Evolutionary conservation across 2,797 vertebrate species (phyloP).

Genomic region (Anniella stebbinsi): DNA sequence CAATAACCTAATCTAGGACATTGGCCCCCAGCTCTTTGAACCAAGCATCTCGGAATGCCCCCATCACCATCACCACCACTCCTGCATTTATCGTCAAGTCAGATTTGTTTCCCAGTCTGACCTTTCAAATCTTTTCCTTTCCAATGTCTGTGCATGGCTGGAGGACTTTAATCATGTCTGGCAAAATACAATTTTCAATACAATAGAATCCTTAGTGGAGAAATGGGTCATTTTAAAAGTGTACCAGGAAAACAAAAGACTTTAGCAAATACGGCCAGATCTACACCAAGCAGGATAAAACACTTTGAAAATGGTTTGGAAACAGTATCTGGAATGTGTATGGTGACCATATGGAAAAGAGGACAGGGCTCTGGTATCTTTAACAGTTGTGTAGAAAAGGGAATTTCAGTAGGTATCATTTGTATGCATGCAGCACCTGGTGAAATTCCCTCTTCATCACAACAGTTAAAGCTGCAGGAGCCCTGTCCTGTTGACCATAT

Average conservation of each 20-base stretch:
- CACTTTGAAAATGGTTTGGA: too few relatives aligned
- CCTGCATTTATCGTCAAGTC: background rate
- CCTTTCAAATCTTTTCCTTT: conserved; percentile 3
- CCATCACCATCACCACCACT: background rate
- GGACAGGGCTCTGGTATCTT: too few relatives aligned
- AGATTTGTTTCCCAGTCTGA: conserved; percentile 3
- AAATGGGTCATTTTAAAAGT: background rate
- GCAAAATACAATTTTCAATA: background rate
- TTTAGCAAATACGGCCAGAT: background rate
- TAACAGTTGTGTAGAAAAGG: too few relatives aligned
- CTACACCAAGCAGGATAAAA: too few relatives aligned
- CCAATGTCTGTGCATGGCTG: background rate
- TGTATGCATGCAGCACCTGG: too few relatives aligned
- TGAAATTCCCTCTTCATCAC: too few relatives aligned
- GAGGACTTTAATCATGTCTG: conserved; percentile 9
- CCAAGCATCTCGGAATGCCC: background rate
- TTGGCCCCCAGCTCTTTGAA: background rate
- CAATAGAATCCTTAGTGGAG: background rate
- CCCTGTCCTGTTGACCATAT: too few relatives aligned
- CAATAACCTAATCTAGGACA: conserved; percentile 6
- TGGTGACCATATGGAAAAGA: too few relatives aligned
- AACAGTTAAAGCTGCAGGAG: too few relatives aligned
- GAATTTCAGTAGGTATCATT: too few relatives aligned
- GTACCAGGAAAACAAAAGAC: background rate
- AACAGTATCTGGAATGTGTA: too few relatives aligned